Evolutionary conservation across 2,888 invertebrate species (phyloP), one percentile per base, ranked within the genome.

Genomic region (Andricus quercusramuli): DNA sequence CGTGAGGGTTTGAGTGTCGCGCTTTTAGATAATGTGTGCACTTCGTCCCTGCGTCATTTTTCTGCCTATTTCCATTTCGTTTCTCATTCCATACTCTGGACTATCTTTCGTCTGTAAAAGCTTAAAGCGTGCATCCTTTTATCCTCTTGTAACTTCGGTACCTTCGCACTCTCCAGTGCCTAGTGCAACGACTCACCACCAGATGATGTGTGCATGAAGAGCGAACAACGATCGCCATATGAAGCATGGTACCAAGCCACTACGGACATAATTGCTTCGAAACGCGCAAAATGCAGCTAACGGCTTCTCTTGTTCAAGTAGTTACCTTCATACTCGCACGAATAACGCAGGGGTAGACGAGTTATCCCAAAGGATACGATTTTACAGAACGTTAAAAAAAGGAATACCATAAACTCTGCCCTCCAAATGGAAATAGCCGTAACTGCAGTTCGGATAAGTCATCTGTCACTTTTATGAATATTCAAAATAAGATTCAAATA

Each of bases 1-100:
- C 25, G n/a, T 66, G 59, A 62, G 77, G 79, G 70, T 81, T 83
- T 82, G 90, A 89, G 88, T 90, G 90, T 91, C 90, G 89, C 89
- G 90, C 91, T 91, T 91, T 91, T 91, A 90, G 91, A 91, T 91
- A 91, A 91, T 91, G 90, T 90, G 90, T 90, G 85, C 83, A 84
- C 85, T 85, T 85, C 83, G 47, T 82, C 82, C 82, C 82, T 78
- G 79, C 84, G 81, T 70, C 79, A 78, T 76, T 76, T 82, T 82
- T 82, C 80, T 70, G 74, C 70, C 77, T 78, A 44, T 66, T 81
- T 78, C 78, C 79, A 85, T 85, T 85, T 87, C 83, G 80, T 80
- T 84, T 81, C 79, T 82, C 81, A 83, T 83, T 82, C 83, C 83
- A 83, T n/a, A 56, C 80, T 84, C 80, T 81, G 79, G 44, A 64